Conservation (phyloP, 2,797 vertebrate genomes). For the Zalophus californianus region DNA sequence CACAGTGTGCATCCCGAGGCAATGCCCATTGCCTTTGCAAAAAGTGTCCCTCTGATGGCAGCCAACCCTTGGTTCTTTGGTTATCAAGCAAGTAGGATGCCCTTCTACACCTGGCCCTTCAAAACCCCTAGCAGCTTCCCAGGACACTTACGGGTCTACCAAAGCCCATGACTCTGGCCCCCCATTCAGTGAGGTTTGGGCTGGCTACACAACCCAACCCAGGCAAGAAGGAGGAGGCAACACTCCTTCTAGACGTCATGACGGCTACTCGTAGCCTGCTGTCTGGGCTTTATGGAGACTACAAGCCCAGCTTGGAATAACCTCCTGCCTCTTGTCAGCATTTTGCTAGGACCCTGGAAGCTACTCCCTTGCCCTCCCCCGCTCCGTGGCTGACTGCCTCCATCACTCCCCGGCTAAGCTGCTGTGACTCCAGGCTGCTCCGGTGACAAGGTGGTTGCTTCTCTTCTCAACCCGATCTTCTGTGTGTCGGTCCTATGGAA, state of each 20-base stretch:
- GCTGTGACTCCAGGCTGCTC: background rate
- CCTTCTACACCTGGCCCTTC: background rate
- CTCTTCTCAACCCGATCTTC: background rate
- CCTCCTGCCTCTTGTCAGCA: background rate
- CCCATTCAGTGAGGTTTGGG: background rate
- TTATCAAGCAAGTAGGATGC: background rate
- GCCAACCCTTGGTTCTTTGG: background rate
- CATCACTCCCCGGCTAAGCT: background rate
- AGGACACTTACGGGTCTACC: no score
- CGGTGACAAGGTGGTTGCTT: no score
- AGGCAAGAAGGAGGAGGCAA: background rate
- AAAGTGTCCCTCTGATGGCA: background rate
- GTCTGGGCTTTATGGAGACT: no score
- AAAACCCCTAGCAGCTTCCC: background rate
- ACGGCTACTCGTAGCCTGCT: background rate
- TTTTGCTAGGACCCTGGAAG: background rate
- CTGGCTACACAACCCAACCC: no score
- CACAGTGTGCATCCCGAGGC: background rate
- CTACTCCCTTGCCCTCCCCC: accelerated
- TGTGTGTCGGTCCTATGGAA: accelerated
- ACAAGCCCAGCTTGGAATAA: background rate
- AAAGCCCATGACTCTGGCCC: background rate
- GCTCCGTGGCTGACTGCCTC: accelerated
- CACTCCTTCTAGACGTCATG: background rate
- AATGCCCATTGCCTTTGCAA: background rate